phyloP scores from a whole-genome alignment of 2,797 vertebrate genomes.

The Aldrovandia affinis region DNA sequence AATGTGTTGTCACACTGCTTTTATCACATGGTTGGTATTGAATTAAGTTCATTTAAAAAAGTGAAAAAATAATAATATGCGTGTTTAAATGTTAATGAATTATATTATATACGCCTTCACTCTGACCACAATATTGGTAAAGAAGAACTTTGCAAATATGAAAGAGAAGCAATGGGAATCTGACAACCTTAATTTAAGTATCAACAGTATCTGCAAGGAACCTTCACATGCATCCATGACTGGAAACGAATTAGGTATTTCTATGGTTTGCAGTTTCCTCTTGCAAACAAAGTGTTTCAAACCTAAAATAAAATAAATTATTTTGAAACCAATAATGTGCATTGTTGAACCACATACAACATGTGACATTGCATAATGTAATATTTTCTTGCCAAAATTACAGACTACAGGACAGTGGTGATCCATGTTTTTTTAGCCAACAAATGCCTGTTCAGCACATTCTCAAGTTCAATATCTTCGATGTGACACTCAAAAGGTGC shows the following conservation, averaged over 20 bases:
- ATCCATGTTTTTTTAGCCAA: background rate
- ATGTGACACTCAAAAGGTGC: background rate
- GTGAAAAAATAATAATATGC: background rate
- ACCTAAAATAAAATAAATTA: background rate
- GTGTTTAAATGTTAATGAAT: background rate
- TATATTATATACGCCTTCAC: background rate
- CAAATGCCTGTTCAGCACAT: background rate
- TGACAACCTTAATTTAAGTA: slow-evolving; percentile 7
- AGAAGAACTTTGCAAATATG: background rate
- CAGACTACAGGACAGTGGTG: background rate
- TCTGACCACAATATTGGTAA: background rate
- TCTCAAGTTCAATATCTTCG: background rate
- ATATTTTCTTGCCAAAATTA: background rate
- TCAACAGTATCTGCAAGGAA: background rate
- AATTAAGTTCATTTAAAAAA: too few relatives aligned
- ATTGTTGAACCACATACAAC: background rate
- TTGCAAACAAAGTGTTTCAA: background rate
- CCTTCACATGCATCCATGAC: background rate
- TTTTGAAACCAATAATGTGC: background rate
- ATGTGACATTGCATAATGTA: background rate
- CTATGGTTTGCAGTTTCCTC: background rate
- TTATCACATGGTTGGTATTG: too few relatives aligned
- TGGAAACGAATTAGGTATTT: slow-evolving; percentile 6
- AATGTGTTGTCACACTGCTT: too few relatives aligned
- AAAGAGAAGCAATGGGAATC: background rate